A percentile compares a stretch with the other conserved stretches of the same genome.
Conservation (phyloP, 1,140 invertebrate genomes). For the Bombus impatiens region DNA sequence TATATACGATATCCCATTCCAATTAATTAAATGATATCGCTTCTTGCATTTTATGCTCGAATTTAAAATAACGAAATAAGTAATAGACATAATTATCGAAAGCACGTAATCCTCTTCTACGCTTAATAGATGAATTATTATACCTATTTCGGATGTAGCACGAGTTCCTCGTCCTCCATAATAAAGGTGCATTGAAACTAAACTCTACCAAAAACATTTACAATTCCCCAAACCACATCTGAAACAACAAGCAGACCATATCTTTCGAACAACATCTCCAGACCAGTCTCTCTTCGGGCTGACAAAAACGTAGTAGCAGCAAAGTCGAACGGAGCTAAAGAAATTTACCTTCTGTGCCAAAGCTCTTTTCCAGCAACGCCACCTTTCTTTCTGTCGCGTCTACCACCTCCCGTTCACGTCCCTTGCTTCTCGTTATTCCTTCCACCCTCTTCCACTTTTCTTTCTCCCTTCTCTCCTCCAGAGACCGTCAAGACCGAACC, state of each 20-base stretch:
- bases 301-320: not conserved
- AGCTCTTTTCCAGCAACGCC: not conserved
- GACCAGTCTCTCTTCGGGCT: too few relatives aligned
- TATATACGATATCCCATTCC: not conserved
- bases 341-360: not conserved
- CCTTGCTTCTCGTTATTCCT: not conserved
- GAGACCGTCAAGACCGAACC: not conserved
- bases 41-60: not conserved
- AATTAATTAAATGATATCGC: not conserved
- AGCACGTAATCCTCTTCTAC: not conserved
- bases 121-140: too few relatives aligned
- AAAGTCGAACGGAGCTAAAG: not conserved
- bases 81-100: not conserved
- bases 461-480: not conserved
- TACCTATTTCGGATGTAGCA: too few relatives aligned
- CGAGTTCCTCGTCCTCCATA: fast-evolving
- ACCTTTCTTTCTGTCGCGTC: not conserved
- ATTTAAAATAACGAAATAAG: not conserved
- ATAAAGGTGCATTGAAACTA: too few relatives aligned
- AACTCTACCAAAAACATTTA: not conserved
- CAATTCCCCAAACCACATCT: not conserved
- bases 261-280: not conserved
- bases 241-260: too few relatives aligned
- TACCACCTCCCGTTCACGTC: not conserved
- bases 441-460: too few relatives aligned